These are phyloP conservation scores for Beris chalybata DNA, from an alignment of 2,888 invertebrate species.

Conservation along the genomic window DNA sequence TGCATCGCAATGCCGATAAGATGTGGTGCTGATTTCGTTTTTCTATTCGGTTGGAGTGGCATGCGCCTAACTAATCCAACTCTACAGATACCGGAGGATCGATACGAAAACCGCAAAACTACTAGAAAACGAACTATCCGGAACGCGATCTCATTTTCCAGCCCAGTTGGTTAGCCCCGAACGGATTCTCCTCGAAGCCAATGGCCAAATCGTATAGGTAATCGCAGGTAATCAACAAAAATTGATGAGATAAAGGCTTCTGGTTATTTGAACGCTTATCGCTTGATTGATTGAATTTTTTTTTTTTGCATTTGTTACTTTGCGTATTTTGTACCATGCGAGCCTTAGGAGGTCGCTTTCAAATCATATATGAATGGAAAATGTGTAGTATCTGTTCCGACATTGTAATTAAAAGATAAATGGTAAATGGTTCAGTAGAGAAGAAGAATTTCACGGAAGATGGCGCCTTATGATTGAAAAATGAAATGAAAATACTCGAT, in stretches of 20 bases:
- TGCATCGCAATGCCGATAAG: no score
- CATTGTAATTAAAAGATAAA: no score
- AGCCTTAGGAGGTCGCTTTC: no score
- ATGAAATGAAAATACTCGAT: no score
- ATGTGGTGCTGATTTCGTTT: no score
- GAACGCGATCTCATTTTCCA: conserved; percentile 30
- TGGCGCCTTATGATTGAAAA: no score
- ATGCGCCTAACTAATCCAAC: conserved; percentile 7
- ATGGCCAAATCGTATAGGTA: conserved; percentile 14
- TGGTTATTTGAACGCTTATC: conserved; percentile 36
- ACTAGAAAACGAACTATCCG: conserved; percentile 17
- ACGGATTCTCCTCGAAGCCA: neutral
- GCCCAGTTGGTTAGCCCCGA: neutral
- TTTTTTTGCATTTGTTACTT: neutral
- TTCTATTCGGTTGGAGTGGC: conserved; percentile 4
- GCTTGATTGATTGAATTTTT: conserved; percentile 25
- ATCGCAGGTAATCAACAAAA: conserved; percentile 34
- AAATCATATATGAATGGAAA: no score
- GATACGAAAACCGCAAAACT: conserved; percentile 19
- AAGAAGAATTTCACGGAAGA: no score
- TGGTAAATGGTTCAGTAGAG: no score
- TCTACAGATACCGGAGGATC: conserved; percentile 1
- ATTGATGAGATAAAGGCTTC: conserved; percentile 31
- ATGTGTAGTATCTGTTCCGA: no score
- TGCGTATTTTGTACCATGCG: no score